Evolutionary conservation across 2,113 vertebrate species (phyloP), one percentile per base, ranked within the genome.

Genomic region (Atrichornis clamosus): DNA sequence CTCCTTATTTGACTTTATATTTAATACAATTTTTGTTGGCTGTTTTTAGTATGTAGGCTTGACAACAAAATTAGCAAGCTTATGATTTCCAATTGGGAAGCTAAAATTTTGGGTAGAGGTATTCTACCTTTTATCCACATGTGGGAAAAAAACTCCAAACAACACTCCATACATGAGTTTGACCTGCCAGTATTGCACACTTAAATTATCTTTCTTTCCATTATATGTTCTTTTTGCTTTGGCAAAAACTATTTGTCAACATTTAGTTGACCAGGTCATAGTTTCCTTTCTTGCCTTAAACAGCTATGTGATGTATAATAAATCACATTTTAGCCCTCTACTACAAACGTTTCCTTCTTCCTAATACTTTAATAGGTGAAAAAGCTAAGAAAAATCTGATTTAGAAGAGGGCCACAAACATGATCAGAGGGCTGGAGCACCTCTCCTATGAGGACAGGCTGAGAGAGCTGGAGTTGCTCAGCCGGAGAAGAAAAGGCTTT

Each of bases 361-460:
- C 14, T 84, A 67, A 37, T 21, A 49, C 1, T 44, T 64, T 28
- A 50, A 53, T 16, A 73, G 20, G 24, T n/a, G 15, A 79, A 85
- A 69, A 56, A 77, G 5, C 3, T 8, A 65, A 75, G 24, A 41
- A 77, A 75, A 88, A 55, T 35, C 6, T 42, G 14, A 22, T 83
- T 73, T 53, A 65, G 21, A 68, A 14, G 24, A 52, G 10, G 15
- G 13, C 6, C 13, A 67, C 13, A 39, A 60, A 75, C 53, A 35
- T 1, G 0, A 30, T 53, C 16, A 41, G 53, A 41, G 52, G 6
- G 20, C 15, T 32, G n/a, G 11, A 68, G 20, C 17, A 35, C 16
- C 10, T 60, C 28, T 67, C 6, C 22, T 41, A 11, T 0, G 0
- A n/a, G 27, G 17, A 32, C 16, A 39, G 19, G 28, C 13, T 30